phyloP scores from a whole-genome alignment of 1,140 invertebrate species.

The Drosophila tristis region DNA sequence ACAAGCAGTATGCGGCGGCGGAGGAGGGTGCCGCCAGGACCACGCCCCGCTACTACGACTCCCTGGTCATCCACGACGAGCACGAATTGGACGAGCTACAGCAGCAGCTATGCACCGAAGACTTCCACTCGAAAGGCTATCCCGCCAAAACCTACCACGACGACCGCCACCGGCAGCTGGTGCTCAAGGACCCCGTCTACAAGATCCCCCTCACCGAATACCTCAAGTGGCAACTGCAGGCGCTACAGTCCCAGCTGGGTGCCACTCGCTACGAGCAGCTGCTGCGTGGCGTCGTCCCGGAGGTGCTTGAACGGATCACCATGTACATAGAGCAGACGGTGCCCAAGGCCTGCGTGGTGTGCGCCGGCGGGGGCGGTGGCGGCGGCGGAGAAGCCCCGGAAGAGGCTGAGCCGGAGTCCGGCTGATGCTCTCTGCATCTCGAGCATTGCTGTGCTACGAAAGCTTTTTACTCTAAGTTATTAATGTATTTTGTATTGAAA shows the following conservation, averaged over 20 bases:
- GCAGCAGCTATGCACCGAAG: constrained; percentile 59
- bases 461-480: constrained; percentile 77
- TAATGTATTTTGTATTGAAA: constrained; percentile 82
- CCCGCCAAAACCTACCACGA: constrained; percentile 82
- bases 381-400: constrained; percentile 15
- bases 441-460: constrained; percentile 71
- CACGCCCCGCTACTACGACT: constrained; percentile 70
- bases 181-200: constrained; percentile 89
- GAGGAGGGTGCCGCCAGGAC: constrained; percentile 48
- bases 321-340: constrained; percentile 78
- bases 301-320: constrained; percentile 88
- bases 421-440: constrained; percentile 42
- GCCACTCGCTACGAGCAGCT: constrained; percentile 88
- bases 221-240: constrained; percentile 87
- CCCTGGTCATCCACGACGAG: constrained; percentile 78
- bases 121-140: constrained; percentile 74
- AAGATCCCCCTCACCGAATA: constrained; percentile 89
- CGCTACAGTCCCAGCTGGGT: constrained; percentile 87
- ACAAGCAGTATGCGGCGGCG: constrained; percentile 85
- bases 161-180: constrained; percentile 86
- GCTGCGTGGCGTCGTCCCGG: constrained; percentile 88
- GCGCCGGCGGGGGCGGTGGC: constrained; percentile 39
- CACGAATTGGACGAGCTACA: constrained; percentile 71
- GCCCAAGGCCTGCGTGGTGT: constrained; percentile 68
- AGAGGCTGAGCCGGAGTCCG: constrained; percentile 45